These are phyloP conservation scores for Pangasius mekongensis DNA, from an alignment of 2,797 vertebrate genomes.

Conservation along the genomic window DNA sequence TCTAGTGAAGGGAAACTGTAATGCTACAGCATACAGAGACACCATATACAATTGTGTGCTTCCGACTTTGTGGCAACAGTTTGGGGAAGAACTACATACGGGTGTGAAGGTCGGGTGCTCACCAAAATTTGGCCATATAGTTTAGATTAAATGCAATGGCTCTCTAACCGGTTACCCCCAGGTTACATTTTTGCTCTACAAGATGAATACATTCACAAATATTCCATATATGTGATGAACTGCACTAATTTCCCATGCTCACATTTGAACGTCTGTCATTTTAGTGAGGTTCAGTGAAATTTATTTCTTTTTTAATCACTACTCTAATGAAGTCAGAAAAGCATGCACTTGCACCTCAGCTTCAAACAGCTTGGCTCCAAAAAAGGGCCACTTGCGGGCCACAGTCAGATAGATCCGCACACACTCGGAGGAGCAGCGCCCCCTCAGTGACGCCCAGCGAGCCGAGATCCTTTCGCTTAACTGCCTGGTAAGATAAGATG, in stretches of 20 bases:
- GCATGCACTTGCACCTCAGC: constrained; percentile 80
- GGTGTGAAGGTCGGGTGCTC: neutral
- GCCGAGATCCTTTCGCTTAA: constrained; percentile 88
- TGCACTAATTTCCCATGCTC: too few relatives aligned
- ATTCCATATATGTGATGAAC: neutral
- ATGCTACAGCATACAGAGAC: neutral
- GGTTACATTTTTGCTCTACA: neutral
- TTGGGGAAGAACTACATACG: neutral
- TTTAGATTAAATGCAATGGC: neutral
- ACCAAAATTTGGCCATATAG: neutral
- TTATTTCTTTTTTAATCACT: neutral
- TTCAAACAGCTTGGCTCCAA: constrained; percentile 91
- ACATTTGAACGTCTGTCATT: neutral
- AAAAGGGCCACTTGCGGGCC: constrained; percentile 94
- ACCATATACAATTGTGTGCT: neutral
- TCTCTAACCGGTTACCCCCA: neutral
- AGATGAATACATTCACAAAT: neutral
- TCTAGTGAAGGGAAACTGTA: neutral
- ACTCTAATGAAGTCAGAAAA: neutral
- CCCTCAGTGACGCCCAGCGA: constrained; percentile 91
- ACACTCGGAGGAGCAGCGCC: constrained; percentile 86
- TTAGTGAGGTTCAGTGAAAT: neutral
- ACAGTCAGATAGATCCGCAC: constrained; percentile 94
- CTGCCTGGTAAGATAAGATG: constrained; percentile 74
- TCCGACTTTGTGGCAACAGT: neutral